Evolutionary conservation across 2,888 invertebrate genomes (phyloP).

Genomic region (Slavum lentiscoides): DNA sequence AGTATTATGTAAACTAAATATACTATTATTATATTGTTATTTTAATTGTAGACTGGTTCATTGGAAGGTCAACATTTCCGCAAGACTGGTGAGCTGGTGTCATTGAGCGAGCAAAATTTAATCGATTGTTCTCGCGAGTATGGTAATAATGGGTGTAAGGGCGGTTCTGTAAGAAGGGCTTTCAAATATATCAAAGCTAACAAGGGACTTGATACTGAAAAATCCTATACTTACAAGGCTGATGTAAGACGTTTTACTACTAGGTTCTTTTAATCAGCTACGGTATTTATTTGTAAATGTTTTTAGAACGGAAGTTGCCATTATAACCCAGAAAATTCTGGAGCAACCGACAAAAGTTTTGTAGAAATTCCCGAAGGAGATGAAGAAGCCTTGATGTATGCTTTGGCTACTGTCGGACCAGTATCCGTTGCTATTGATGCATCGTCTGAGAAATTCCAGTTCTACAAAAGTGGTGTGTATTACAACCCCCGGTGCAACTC

Average conservation of each 20-base stretch:
- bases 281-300: no score
- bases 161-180: slow-evolving; percentile 81
- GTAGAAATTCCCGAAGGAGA: slow-evolving; percentile 74
- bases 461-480: slow-evolving; percentile 70
- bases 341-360: slow-evolving; percentile 81
- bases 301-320: slow-evolving; percentile 59
- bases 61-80: slow-evolving; percentile 90
- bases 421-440: slow-evolving; percentile 89
- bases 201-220: slow-evolving; percentile 86
- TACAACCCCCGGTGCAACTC: slow-evolving; percentile 61
- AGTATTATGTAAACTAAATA: not conserved
- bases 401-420: slow-evolving; percentile 83
- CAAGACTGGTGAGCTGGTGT: slow-evolving; percentile 73
- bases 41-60: slow-evolving; percentile 73
- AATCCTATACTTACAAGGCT: slow-evolving; percentile 82
- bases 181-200: slow-evolving; percentile 83
- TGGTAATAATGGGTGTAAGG: slow-evolving; percentile 89
- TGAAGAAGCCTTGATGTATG: slow-evolving; percentile 74
- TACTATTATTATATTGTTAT: not conserved
- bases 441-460: slow-evolving; percentile 80
- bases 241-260: slow-evolving; percentile 60
- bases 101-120: slow-evolving; percentile 89
- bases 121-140: slow-evolving; percentile 82
- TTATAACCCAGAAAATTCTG: slow-evolving; percentile 69
- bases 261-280: not conserved